A percentile compares a stretch with the other conserved stretches of the same genome.
Evolutionary conservation across 2,797 vertebrate genomes (phyloP).

Genomic region (Liasis olivaceus): DNA sequence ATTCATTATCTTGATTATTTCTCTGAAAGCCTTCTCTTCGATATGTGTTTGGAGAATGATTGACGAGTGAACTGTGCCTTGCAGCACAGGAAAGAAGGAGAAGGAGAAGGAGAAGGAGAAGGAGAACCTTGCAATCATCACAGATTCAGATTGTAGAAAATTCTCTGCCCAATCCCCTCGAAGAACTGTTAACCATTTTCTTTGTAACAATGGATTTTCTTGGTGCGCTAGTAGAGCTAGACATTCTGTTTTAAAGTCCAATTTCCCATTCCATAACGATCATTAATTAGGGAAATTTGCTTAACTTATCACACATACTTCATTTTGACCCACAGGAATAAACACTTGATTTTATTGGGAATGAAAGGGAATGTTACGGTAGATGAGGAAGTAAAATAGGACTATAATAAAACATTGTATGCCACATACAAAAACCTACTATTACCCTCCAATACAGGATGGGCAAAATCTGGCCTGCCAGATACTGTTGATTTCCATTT

Average conservation of each 20-base stretch:
- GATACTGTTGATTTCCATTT: neutral
- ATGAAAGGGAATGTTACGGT: neutral
- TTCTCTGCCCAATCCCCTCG: neutral
- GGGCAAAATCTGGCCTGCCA: neutral
- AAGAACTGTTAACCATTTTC: constrained; percentile 1
- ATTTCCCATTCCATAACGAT: neutral
- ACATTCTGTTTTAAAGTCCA: neutral
- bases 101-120: neutral
- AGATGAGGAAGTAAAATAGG: neutral
- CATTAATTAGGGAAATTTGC: neutral
- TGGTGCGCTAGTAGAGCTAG: neutral
- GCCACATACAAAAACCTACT: neutral
- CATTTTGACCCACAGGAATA: neutral
- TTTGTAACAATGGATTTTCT: neutral
- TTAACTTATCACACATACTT: neutral
- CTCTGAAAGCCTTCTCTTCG: constrained; percentile 46
- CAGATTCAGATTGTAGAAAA: constrained; percentile 2
- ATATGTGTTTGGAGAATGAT: constrained; percentile 52
- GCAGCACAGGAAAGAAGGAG: constrained; percentile 23
- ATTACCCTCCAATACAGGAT: neutral
- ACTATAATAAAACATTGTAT: neutral
- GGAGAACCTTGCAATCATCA: constrained; percentile 43
- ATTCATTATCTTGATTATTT: constrained; percentile 50
- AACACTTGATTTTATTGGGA: neutral
- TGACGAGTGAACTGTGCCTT: constrained; percentile 47